Evolutionary conservation across 2,888 invertebrate genomes (phyloP), one percentile per base, ranked within the genome.

Genomic region (Orthosia incerta): DNA sequence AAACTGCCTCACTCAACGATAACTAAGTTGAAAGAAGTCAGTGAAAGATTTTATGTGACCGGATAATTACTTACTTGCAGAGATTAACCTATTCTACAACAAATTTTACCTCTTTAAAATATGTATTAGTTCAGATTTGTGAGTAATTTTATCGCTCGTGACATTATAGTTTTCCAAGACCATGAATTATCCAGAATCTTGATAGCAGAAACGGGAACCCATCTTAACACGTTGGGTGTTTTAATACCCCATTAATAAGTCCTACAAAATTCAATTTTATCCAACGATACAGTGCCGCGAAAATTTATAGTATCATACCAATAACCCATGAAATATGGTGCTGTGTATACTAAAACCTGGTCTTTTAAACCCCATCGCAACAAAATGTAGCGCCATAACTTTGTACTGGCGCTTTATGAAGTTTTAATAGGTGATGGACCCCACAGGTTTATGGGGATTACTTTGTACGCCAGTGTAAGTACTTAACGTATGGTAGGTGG

Each of bases 361-460:
- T 74, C 26, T 65, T 64, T 68, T 67, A 61, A 70, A 39, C 71
- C 67, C 62, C 66, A 67, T 66, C 48, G 75, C 69, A 78, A 81
- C 79, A 64, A 76, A 81, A 83, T 85, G 76, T 78, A 63, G 83
- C 79, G 86, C 86, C 76, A 88, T 87, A 84, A 88, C 74, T 83
- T 88, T 89, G 87, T 89, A 87, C 77, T 79, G 63, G 80, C 53
- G 65, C 66, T 89, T 90, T 88, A 90, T 88, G 76, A 83, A 62
- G 85, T 85, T 83, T 84, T 89, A 88, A 89, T 87, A 81, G 84
- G 82, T 74, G 78, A 77, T 80, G 82, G 80, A 86, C 85, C 81
- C 51, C 76, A 74, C 79, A 69, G 55, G 59, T 87, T 89, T 89
- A 89, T 80, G 79, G 75, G 66, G 63, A 53, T 76, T 85, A 87